A percentile compares a stretch with the other conserved stretches of the same genome.
phyloP scores from a whole-genome alignment of 2,113 vertebrate species.

The Carollia perspicillata region DNA sequence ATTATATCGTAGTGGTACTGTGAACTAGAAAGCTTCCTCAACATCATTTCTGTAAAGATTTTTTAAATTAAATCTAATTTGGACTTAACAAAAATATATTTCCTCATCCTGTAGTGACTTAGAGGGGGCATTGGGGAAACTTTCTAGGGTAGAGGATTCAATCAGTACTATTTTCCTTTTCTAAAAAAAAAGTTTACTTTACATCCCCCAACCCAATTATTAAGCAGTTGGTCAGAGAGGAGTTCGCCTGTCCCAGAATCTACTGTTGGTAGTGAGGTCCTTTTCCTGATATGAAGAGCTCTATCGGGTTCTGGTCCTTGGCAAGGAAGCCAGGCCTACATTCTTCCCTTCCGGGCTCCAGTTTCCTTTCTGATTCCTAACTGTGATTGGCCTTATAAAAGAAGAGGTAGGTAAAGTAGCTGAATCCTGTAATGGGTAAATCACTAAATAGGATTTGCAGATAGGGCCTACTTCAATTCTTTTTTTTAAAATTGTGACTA shows the following conservation, averaged over 20 bases:
- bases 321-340: background rate
- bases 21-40: background rate
- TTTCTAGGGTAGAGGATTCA: background rate
- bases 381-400: background rate
- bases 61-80: background rate
- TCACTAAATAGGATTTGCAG: no score
- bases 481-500: background rate
- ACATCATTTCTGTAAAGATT: background rate
- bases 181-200: background rate
- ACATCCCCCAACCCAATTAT: background rate
- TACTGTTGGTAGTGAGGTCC: background rate
- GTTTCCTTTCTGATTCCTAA: background rate
- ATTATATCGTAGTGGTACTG: background rate
- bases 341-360: background rate
- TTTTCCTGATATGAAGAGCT: background rate
- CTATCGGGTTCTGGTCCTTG: background rate
- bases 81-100: background rate
- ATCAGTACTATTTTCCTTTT: background rate
- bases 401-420: background rate
- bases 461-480: background rate
- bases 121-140: accelerated
- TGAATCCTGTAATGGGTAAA: background rate
- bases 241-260: background rate
- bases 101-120: background rate
- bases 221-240: background rate